Evolutionary conservation across 1,140 invertebrate genomes (phyloP), one percentile per base, ranked within the genome.

Genomic region (Drosophila guanche): DNA sequence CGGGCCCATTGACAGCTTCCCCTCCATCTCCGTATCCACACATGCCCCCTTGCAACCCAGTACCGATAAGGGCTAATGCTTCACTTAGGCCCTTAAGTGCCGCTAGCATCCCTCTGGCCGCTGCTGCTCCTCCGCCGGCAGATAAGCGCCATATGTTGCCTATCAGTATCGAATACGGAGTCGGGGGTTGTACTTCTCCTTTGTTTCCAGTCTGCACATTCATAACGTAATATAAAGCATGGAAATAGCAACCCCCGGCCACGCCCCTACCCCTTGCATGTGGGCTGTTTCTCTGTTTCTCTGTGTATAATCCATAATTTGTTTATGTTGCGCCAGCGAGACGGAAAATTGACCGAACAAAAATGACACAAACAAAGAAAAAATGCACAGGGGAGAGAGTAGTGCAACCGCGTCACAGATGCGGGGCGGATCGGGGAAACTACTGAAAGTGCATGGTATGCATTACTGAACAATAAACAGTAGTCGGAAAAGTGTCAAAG

Each of bases 51-150:
- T 8, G 10, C 12, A 5, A 56, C 42, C 41, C 37, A 43, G 29
- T 58, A 37, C 58, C 81, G 80, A 84, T 84, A 84, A 84, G 72
- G 60, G 80, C 80, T 84, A 84, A 84, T 84, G 80, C 83, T 85
- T 85, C 80, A 84, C 80, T 84, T 84, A 84, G 80, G 80, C 80
- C 72, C 80, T 84, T 85, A 78, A 84, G 80, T 84, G 80, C 76
- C 67, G 43, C 56, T 53, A 58, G 70, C 69, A 63, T 72, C 68
- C 50, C 57, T 62, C 16, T 20, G 16, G 16, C 16, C 16, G 16
- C 16, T 20, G 16, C 16, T 20, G 16, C 16, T 20, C 47, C 23
- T 12, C 8, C 27, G 27, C 40, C 40, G 1, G 42, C 59, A 47
- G 71, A 74, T 74, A 74, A 67, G 59, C 57, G 50, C 80, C 80